A percentile compares a stretch with the other conserved stretches of the same genome.
Conservation (phyloP, 53 echinoderm and acorn worm species). For the Arbacia lixula region DNA sequence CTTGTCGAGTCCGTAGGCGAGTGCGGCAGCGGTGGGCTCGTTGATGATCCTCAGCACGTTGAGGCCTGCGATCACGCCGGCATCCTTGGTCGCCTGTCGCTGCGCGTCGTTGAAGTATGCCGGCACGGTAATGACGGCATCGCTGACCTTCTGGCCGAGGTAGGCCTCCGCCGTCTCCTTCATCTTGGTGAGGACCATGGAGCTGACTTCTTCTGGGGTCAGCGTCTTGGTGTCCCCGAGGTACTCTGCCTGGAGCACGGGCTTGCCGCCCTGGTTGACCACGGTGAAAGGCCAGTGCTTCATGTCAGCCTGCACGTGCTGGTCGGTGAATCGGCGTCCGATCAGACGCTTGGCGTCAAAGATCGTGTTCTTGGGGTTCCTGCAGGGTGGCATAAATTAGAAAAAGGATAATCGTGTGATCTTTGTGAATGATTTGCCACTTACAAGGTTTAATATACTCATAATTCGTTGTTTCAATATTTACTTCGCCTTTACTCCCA, state of each 20-base stretch:
- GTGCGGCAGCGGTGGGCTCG: slow-evolving; percentile 93
- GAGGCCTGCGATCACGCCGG: slow-evolving; percentile 84
- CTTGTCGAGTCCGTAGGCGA: slow-evolving; percentile 94
- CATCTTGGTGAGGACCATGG: slow-evolving; percentile 86
- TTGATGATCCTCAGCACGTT: slow-evolving; percentile 92
- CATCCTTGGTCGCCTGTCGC: slow-evolving; percentile 83
- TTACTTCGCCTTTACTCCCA: too few relatives aligned
- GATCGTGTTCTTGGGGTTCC: slow-evolving; percentile 64
- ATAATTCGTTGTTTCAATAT: too few relatives aligned
- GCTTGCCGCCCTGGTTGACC: slow-evolving; percentile 58
- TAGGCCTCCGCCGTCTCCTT: slow-evolving; percentile 90
- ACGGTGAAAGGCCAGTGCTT: slow-evolving; percentile 69
- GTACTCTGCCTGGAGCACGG: slow-evolving; percentile 56
- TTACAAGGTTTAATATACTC: too few relatives aligned
- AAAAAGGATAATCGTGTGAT: not conserved
- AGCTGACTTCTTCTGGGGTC: slow-evolving; percentile 86
- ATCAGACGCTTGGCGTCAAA: slow-evolving; percentile 72
- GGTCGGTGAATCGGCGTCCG: slow-evolving; percentile 51
- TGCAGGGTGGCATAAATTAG: not conserved
- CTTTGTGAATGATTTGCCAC: too few relatives aligned
- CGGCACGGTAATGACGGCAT: slow-evolving; percentile 87
- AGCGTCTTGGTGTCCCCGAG: slow-evolving; percentile 74
- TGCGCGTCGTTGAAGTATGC: slow-evolving; percentile 88
- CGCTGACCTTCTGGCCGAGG: slow-evolving; percentile 72
- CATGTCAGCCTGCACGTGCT: slow-evolving; percentile 50